Evolutionary conservation across 1,140 invertebrate species (phyloP).

Genomic region (Diachasma alloeum): DNA sequence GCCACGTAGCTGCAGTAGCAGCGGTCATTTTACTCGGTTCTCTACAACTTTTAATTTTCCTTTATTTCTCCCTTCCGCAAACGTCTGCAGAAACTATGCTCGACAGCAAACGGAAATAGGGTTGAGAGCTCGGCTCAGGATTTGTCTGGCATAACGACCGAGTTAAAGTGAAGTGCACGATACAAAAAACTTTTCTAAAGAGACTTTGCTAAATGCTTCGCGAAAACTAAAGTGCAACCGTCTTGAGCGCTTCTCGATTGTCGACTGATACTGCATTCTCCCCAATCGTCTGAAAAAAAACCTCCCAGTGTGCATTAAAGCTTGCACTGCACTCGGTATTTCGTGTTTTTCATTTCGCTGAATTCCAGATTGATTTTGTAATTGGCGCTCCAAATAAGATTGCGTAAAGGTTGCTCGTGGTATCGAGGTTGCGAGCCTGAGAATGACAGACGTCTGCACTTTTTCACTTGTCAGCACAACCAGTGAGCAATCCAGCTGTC

Average conservation of each 20-base stretch:
- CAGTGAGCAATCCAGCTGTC: not conserved
- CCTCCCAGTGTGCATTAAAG: not conserved
- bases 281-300: not conserved
- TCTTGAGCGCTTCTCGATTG: not conserved
- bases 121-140: not conserved
- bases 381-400: slow-evolving; percentile 35
- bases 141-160: not conserved
- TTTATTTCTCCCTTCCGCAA: not conserved
- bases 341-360: not conserved
- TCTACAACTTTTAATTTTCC: not conserved
- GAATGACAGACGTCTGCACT: slow-evolving; percentile 7
- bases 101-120: not conserved
- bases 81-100: not conserved
- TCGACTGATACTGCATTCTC: not conserved
- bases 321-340: not conserved
- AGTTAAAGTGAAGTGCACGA: not conserved
- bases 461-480: not conserved
- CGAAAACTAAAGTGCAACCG: not conserved
- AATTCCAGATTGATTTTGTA: slow-evolving; percentile 36
- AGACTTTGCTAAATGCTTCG: not conserved
- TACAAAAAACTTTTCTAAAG: not conserved
- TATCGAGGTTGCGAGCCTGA: slow-evolving; percentile 34
- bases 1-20: not conserved
- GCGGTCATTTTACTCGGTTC: not conserved
- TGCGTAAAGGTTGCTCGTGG: slow-evolving; percentile 35